Evolutionary conservation across 1,140 invertebrate genomes (phyloP).

Genomic region (Rhysida immarginata): DNA sequence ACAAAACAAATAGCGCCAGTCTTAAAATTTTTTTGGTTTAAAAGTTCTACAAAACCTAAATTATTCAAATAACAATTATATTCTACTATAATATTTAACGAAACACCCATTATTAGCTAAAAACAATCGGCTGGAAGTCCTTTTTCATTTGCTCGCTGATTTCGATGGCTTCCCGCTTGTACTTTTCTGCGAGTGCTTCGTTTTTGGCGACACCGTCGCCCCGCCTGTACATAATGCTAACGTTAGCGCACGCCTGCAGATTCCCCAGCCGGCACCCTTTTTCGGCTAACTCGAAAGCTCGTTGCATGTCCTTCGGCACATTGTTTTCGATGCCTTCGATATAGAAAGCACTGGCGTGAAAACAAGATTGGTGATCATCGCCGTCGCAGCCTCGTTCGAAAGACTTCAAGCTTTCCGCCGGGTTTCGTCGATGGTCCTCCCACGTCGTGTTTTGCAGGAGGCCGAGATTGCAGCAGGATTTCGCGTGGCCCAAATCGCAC

Average conservation of each 20-base stretch:
- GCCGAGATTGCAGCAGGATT: conserved; percentile 58
- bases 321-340: conserved; percentile 47
- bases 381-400: conserved; percentile 52
- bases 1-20: too few species aligned
- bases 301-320: conserved; percentile 49
- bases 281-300: conserved; percentile 55
- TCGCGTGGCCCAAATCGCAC: conserved; percentile 48
- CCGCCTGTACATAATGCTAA: conserved; percentile 59
- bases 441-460: conserved; percentile 38
- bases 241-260: conserved; percentile 68
- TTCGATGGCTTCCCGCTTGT: conserved; percentile 48
- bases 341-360: conserved; percentile 58
- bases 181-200: conserved; percentile 47
- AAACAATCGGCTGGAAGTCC: conserved; percentile 9
- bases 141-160: conserved; percentile 48
- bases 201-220: conserved; percentile 51
- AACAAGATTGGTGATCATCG: conserved; percentile 54
- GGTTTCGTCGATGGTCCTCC: conserved; percentile 19
- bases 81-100: not conserved
- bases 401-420: conserved; percentile 40
- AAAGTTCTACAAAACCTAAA: too few species aligned
- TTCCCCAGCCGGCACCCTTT: conserved; percentile 65
- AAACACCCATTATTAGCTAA: conserved; percentile 10
- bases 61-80: too few species aligned
- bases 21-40: too few species aligned